phyloP scores from a whole-genome alignment of 2,113 vertebrate species.

The Seriola rivoliana region DNA sequence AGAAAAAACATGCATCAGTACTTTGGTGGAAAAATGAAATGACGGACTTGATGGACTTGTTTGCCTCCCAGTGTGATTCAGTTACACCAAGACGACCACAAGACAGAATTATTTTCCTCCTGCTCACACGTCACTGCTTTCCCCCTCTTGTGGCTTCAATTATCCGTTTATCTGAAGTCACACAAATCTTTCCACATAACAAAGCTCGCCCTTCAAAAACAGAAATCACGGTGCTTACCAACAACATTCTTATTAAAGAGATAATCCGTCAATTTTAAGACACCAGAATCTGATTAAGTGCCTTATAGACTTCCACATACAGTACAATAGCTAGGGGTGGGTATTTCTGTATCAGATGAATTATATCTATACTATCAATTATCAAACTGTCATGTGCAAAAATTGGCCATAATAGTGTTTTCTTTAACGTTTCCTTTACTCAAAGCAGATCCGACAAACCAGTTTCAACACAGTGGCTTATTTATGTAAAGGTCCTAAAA shows the following conservation, averaged over 20 bases:
- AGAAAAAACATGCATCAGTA: background rate
- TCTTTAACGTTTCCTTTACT: too few species aligned
- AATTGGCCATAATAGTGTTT: background rate
- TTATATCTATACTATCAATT: background rate
- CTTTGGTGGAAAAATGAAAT: conserved; percentile 4
- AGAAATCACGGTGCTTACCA: background rate
- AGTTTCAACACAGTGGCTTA: too few species aligned
- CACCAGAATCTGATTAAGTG: background rate
- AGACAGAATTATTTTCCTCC: conserved; percentile 16
- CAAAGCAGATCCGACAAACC: too few species aligned
- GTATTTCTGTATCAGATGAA: background rate
- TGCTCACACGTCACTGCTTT: conserved; percentile 20
- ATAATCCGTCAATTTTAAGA: background rate
- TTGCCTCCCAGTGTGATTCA: conserved; percentile 46
- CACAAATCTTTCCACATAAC: conserved; percentile 36
- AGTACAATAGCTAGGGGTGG: background rate
- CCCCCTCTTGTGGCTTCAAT: conserved; percentile 36
- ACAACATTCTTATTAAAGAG: background rate
- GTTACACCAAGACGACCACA: background rate
- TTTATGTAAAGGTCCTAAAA: too few species aligned
- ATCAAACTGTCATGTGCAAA: background rate
- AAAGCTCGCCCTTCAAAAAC: background rate
- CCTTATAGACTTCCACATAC: background rate
- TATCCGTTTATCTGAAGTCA: conserved; percentile 26
- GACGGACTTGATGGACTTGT: background rate